These are phyloP conservation scores for Hylomyscus alleni DNA, from an alignment of 2,797 vertebrate species.

Conservation along the genomic window DNA sequence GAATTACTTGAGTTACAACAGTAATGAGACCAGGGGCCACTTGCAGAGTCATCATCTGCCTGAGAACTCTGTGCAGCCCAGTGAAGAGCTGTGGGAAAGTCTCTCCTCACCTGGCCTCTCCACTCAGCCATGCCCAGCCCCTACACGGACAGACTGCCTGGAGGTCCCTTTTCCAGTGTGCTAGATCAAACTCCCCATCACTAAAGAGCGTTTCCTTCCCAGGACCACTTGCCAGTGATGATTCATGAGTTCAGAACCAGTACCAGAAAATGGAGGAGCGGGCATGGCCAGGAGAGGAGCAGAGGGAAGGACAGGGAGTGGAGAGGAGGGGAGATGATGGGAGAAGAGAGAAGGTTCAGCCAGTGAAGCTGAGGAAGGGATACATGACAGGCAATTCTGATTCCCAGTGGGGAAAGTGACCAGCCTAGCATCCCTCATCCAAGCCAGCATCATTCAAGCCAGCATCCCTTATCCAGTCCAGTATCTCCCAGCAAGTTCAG, in stretches of 20 bases:
- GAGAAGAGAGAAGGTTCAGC: background rate
- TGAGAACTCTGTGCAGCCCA: background rate
- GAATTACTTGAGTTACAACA: background rate
- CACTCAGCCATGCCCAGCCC: background rate
- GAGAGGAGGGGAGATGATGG: background rate
- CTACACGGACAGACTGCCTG: background rate
- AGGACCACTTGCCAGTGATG: background rate
- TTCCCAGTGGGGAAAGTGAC: background rate
- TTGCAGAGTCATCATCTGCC: constrained; percentile 42
- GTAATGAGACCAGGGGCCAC: constrained; percentile 8
- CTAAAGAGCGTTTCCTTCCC: background rate
- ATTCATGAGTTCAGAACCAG: constrained; percentile 32
- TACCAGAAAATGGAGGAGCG: fast-evolving
- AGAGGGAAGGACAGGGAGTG: background rate
- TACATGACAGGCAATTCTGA: background rate
- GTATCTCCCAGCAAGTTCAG: background rate
- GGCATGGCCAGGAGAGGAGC: background rate
- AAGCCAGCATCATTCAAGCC: background rate
- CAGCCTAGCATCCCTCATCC: background rate
- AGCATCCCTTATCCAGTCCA: background rate
- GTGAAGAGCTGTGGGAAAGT: background rate
- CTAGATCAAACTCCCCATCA: constrained; percentile 55
- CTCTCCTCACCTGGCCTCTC: background rate
- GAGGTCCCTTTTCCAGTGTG: background rate
- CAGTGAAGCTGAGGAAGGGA: background rate